Base-by-base conservation (phyloP, 2,113 vertebrate genomes). In the Myrmecophaga tridactyla region DNA sequence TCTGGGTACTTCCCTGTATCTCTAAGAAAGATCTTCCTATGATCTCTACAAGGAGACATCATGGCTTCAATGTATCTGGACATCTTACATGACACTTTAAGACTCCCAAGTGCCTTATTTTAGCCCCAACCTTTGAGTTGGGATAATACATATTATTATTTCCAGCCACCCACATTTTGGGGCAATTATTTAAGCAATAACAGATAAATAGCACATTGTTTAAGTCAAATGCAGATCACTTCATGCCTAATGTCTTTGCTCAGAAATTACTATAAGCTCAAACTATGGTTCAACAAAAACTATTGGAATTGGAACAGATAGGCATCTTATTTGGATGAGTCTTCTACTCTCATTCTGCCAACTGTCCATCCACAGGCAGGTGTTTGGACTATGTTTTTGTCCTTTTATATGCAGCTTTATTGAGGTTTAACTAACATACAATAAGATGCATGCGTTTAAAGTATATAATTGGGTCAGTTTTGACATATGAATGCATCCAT, bases 31-130 rank as follows among this genome's bases (percentile, higher is more conserved):
- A 76, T 80, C 2, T 75, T 29, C 1, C 12, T 9, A 4, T 43
- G 18, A 51, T 43, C 25, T 70, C 41, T 65, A 4, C 36, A 48
- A 21, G 20, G 20, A 56, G 18, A 8, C 25, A 51, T 41, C 1
- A 36, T 29, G 43, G 20, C 15, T 34, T 36, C 7, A 13, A 0
- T 4, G 1, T 3, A 70, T 4, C 34, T 21, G 3, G 6, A 27
- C 2, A 58, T 75, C 36, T 39, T 53, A 1, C 21, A 5, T n/a
- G 27, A 51, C 39, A 3, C 17, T 70, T 75, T 34, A 43, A 2
- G 21, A 34, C 8, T 53, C 3, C 41, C 4, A 23, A 18, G 4
- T n/a, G 1, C 12, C 43, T 2, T 11, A 46, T 69, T 23, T 6
- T n/a, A 91, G 31, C 43, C 31, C 58, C 12, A 82, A 23, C 8